Evolutionary conservation across 2,888 invertebrate species (phyloP).

Genomic region (Papilio demoleus): DNA sequence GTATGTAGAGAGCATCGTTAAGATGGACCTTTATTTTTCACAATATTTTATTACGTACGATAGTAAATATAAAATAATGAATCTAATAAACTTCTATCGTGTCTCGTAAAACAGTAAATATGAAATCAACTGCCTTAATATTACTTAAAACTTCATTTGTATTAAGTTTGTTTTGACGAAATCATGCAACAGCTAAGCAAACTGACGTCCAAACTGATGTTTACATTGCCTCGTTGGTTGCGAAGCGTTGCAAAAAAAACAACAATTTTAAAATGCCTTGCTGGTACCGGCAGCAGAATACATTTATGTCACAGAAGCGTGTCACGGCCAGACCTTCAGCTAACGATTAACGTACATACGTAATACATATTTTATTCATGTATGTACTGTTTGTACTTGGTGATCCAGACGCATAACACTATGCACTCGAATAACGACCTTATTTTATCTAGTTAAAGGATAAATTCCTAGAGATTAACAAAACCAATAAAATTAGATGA

Average conservation of each 20-base stretch:
- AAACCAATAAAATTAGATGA: neutral
- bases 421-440: slow-evolving; percentile 43
- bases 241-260: slow-evolving; percentile 21
- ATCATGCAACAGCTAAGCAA: neutral
- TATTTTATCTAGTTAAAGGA: neutral
- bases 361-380: slow-evolving; percentile 57
- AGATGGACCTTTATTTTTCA: too few species aligned
- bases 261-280: slow-evolving; percentile 33
- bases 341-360: slow-evolving; percentile 55
- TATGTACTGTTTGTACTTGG: slow-evolving; percentile 43
- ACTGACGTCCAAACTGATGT: neutral
- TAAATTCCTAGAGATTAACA: neutral
- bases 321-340: slow-evolving; percentile 71
- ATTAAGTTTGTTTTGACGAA: neutral
- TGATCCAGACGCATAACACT: slow-evolving; percentile 57
- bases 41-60: too few species aligned
- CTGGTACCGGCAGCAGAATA: slow-evolving; percentile 41
- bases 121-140: neutral
- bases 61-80: too few species aligned
- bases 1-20: neutral
- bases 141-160: neutral
- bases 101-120: too few species aligned
- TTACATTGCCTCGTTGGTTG: slow-evolving; percentile 13
- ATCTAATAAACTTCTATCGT: too few species aligned
- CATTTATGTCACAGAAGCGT: slow-evolving; percentile 61